Percentiles rank a stretch among this genome's conserved stretches.
Evolutionary conservation across 2,113 vertebrate species (phyloP).

Genomic region (Zonotrichia leucophrys): DNA sequence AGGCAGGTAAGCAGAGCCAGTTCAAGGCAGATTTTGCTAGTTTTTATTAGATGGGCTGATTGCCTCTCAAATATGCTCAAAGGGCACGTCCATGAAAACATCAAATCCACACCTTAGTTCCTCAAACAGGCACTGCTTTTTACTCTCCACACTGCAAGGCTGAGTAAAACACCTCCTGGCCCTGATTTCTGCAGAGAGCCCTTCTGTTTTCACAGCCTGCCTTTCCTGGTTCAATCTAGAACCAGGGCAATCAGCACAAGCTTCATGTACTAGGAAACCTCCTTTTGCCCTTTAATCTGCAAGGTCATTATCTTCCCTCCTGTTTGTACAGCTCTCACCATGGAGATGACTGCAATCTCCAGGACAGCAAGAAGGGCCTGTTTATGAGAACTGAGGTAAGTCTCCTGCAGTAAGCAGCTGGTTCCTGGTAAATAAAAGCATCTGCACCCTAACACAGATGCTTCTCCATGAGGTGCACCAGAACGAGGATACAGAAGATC

Average conservation of each 20-base stretch:
- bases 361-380: conserved; percentile 28
- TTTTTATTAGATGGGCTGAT: conserved; percentile 24
- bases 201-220: background rate
- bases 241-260: background rate
- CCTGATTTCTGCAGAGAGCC: background rate
- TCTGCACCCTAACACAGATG: background rate
- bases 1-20: background rate
- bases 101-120: conserved; percentile 33
- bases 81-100: background rate
- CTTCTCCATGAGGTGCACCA: background rate
- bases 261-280: background rate
- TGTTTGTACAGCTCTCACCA: conserved; percentile 37
- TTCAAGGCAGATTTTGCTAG: background rate
- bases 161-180: background rate
- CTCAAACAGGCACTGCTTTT: background rate
- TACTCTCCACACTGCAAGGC: background rate
- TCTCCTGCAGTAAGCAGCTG: background rate
- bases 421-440: conserved; percentile 40
- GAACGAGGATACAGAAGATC: background rate
- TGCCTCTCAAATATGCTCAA: background rate
- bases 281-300: background rate
- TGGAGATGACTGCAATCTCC: conserved; percentile 25
- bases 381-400: conserved; percentile 12
- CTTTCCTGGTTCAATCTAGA: background rate
- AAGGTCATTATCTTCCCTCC: background rate